Conservation (phyloP, 2,113 vertebrate species). For the Tichodroma muraria region DNA sequence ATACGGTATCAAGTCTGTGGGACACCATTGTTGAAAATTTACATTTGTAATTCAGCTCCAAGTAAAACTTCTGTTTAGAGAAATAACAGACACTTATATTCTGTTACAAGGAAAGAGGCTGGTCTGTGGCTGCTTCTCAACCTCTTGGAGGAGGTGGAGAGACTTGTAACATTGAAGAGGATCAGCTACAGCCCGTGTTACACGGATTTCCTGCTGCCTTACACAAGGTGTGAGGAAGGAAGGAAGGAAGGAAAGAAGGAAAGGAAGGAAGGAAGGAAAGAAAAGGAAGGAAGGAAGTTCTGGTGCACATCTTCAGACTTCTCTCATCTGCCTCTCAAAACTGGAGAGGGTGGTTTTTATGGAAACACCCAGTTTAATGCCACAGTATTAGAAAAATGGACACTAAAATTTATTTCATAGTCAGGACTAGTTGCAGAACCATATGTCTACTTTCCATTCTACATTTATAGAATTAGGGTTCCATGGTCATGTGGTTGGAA, state of each 20-base stretch:
- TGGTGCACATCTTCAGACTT: background rate
- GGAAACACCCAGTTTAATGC: background rate
- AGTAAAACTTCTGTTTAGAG: background rate
- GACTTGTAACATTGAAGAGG: background rate
- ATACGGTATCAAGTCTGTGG: rapidly evolving
- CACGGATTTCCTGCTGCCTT: background rate
- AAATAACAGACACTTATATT: background rate
- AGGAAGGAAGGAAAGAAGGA: too few relatives aligned
- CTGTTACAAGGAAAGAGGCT: background rate
- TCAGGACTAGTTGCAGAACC: background rate
- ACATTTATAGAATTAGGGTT: background rate
- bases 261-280: background rate
- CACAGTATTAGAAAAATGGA: background rate
- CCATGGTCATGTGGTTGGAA: background rate
- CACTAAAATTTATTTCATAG: background rate
- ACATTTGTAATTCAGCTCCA: background rate
- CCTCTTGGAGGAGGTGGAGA: background rate
- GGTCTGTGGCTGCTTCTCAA: background rate
- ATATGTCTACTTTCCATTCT: background rate
- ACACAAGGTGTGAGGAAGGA: background rate
- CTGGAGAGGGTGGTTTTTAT: background rate
- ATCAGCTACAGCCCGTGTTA: background rate
- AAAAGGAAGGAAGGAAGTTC: background rate
- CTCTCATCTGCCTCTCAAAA: background rate
- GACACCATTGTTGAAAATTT: background rate